Base-by-base conservation (phyloP, 35 echinoderm and acorn worm genomes). In the Anneissia japonica region DNA sequence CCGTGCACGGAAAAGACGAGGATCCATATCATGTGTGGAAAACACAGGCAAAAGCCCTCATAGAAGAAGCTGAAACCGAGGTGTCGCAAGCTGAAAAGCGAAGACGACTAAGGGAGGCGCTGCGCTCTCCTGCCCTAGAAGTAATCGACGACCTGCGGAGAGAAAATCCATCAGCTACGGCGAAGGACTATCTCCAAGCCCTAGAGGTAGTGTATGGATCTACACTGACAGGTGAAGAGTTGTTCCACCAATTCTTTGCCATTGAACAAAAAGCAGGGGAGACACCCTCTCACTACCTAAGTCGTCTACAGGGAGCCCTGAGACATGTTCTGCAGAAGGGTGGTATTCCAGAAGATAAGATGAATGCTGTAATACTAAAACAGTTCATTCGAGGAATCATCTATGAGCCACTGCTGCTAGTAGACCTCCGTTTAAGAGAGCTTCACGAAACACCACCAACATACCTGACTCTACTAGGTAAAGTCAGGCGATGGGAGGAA, bases 1-100 rank as follows among this genome's bases (percentile, higher is more conserved):
- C 73, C 23, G n/a, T 55, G 23, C 7, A 38, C 0, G 35, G 81
- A 0, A 73, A 76, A 31, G 88, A 90, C 38, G 88, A 90, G 37
- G 88, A 84, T 26, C 38, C 36, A 31, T 90, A 80, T 29, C 31
- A 39, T 34, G 26, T 26, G 9, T 84, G 88, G 88, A 83, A 38
- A 34, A 41, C 37, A 11, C 88, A 85, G 12, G 82, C 72, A 3
- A 82, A 90, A 32, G 77, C 39, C 14, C 81, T 80, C 12, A 80
- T 91, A 43, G 83, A 91, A 26, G 89, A 91, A 38, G 85, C 36
- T 30, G 74, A 56, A 83, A 86, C 85, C 73, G 75, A 79, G 28
- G 32, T 74, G 6, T 72, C 75, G 4, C 82, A 85, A 31, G 43
- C 74, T 11, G 89, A 91, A 77, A 79, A 81, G 82, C 55, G 46